Evolutionary conservation across 2,113 vertebrate genomes (phyloP).

Genomic region (Microtus ochrogaster): DNA sequence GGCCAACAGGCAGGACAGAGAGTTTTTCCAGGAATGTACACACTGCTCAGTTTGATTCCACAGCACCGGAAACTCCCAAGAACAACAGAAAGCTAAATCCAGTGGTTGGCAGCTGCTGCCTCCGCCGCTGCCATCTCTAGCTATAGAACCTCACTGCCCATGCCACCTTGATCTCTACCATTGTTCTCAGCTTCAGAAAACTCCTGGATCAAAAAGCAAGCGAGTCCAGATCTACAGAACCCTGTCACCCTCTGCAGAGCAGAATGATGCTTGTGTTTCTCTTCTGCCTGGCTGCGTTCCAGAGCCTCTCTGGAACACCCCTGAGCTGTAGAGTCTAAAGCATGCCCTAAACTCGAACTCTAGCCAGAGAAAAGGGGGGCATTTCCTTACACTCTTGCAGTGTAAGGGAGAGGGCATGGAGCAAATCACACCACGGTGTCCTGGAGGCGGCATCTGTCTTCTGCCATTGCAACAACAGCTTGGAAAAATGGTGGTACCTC

Average conservation of each 20-base stretch:
- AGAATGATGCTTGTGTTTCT: background rate
- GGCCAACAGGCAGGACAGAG: background rate
- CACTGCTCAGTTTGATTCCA: background rate
- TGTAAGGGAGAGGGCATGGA: background rate
- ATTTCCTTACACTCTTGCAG: background rate
- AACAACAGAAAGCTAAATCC: background rate
- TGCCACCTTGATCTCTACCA: background rate
- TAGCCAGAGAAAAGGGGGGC: background rate
- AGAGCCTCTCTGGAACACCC: background rate
- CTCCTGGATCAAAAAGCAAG: background rate
- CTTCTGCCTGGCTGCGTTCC: background rate
- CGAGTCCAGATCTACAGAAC: background rate
- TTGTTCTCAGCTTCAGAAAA: background rate
- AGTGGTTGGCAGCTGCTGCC: background rate
- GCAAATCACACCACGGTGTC: too few relatives aligned
- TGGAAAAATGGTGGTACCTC: background rate
- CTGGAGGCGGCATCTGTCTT: background rate
- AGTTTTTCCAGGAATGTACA: background rate
- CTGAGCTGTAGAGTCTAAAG: background rate
- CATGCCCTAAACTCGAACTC: background rate
- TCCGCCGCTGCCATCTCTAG: background rate
- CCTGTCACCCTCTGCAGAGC: background rate
- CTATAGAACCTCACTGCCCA: background rate
- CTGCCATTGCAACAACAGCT: background rate
- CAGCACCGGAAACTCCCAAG: background rate